Percentiles rank a stretch among this genome's conserved stretches.
Conservation (phyloP, 2,113 vertebrate genomes). For the Carassius gibelio region DNA sequence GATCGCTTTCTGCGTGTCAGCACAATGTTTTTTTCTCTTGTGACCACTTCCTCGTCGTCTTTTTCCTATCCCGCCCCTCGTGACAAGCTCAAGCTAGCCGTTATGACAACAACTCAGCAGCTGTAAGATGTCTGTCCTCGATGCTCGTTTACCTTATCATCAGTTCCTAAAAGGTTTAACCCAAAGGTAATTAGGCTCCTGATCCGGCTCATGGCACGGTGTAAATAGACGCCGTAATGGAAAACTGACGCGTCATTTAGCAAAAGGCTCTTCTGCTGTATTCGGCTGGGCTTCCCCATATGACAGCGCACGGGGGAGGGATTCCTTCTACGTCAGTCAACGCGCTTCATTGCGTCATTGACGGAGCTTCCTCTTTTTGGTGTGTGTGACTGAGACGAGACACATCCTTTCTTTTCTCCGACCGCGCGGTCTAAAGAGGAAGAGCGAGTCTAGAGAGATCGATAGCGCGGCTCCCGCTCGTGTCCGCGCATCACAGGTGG, state of each 20-base stretch:
- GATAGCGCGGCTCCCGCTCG: not conserved
- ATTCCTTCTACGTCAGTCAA: conserved; percentile 54
- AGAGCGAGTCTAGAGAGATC: not conserved
- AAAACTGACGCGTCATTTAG: conserved; percentile 45
- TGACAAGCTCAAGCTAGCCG: not conserved
- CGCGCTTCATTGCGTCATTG: conserved; percentile 35
- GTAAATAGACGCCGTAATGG: conserved; percentile 26
- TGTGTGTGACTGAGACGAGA: not conserved
- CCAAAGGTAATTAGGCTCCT: conserved; percentile 19
- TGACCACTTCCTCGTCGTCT: conserved; percentile 34
- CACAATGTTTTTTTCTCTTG: conserved; percentile 18
- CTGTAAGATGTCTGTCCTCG: conserved; percentile 9
- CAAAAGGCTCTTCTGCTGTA: conserved; percentile 11
- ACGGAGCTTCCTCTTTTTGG: conserved; percentile 20
- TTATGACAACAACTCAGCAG: conserved; percentile 19
- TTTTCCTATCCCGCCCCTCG: conserved; percentile 27
- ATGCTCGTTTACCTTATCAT: not conserved
- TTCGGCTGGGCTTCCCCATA: conserved; percentile 55
- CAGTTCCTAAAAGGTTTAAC: conserved; percentile 7
- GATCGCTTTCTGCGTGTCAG: conserved; percentile 7
- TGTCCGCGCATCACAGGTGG: not conserved
- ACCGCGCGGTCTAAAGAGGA: not conserved
- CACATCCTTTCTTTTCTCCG: conserved; percentile 46
- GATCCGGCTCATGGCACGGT: not conserved
- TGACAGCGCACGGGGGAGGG: conserved; percentile 32